phyloP scores from a whole-genome alignment of 2,113 vertebrate genomes.

The Meles meles region DNA sequence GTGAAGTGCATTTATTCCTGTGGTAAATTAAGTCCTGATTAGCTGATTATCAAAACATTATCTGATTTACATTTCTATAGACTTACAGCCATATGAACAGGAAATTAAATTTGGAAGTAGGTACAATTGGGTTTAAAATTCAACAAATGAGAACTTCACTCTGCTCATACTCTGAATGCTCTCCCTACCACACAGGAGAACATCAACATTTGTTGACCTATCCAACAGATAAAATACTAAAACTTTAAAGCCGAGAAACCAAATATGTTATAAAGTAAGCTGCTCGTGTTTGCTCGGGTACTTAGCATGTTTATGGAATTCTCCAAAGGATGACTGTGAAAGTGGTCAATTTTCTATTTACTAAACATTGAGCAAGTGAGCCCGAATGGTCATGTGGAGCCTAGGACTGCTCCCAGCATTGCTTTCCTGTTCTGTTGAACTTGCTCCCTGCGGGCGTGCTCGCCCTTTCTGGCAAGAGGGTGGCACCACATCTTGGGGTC shows the following conservation, averaged over 20 bases:
- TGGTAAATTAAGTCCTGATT: slow-evolving; percentile 83
- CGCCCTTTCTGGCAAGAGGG: background rate
- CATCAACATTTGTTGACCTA: background rate
- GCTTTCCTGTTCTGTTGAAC: too few relatives aligned
- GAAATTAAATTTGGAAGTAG: slow-evolving; percentile 84
- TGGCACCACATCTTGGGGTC: background rate
- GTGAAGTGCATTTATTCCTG: slow-evolving; percentile 78
- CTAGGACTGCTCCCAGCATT: background rate
- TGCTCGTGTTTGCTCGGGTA: background rate
- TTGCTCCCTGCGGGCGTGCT: background rate
- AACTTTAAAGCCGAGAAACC: slow-evolving; percentile 17
- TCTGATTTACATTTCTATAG: slow-evolving; percentile 89
- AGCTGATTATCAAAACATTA: slow-evolving; percentile 85
- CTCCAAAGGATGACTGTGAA: background rate
- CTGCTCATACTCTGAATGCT: slow-evolving; percentile 55
- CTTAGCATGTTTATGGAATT: background rate
- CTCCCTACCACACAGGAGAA: background rate
- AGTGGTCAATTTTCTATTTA: background rate
- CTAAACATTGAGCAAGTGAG: background rate
- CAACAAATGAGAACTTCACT: slow-evolving; percentile 65
- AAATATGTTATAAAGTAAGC: background rate
- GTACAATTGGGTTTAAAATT: slow-evolving; percentile 74
- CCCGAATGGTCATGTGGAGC: background rate
- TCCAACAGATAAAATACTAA: background rate
- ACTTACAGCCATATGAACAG: slow-evolving; percentile 79